Conservation (phyloP, 2,888 invertebrate genomes). For the Cephalotes varians region DNA sequence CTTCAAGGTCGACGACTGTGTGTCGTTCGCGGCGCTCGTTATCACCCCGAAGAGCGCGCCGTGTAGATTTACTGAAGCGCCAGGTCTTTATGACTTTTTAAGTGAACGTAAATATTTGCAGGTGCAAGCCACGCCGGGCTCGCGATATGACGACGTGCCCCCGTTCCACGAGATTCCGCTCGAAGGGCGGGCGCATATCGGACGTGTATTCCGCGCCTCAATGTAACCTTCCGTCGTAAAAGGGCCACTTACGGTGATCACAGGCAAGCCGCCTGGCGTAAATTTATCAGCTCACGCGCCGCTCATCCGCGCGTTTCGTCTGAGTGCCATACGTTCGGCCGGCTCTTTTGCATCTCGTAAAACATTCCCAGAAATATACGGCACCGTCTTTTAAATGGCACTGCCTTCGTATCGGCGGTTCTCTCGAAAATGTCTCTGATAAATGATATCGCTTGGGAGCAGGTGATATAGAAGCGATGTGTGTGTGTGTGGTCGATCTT, state of each 20-base stretch:
- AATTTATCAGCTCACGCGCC: conserved; percentile 69
- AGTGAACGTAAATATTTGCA: conserved; percentile 74
- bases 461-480: conserved; percentile 47
- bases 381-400: conserved; percentile 49
- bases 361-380: conserved; percentile 69
- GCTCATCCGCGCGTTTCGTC: conserved; percentile 35
- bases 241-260: conserved; percentile 60
- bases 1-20: conserved; percentile 26
- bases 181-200: conserved; percentile 56
- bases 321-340: conserved; percentile 50
- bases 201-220: conserved; percentile 56
- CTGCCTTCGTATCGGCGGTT: conserved; percentile 49
- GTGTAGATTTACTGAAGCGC: conserved; percentile 65
- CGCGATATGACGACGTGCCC: not conserved
- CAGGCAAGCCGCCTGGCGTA: conserved; percentile 68
- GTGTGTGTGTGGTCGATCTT: conserved; percentile 10
- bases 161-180: conserved; percentile 49
- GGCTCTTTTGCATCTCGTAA: conserved; percentile 71
- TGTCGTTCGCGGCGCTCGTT: conserved; percentile 35
- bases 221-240: conserved; percentile 69
- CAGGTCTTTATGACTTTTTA: conserved; percentile 71
- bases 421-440: conserved; percentile 66
- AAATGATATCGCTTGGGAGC: conserved; percentile 66
- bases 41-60: conserved; percentile 27
- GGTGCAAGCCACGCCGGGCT: conserved; percentile 59